Conservation (phyloP, 2,113 vertebrate genomes). For the Podilymbus podiceps region DNA sequence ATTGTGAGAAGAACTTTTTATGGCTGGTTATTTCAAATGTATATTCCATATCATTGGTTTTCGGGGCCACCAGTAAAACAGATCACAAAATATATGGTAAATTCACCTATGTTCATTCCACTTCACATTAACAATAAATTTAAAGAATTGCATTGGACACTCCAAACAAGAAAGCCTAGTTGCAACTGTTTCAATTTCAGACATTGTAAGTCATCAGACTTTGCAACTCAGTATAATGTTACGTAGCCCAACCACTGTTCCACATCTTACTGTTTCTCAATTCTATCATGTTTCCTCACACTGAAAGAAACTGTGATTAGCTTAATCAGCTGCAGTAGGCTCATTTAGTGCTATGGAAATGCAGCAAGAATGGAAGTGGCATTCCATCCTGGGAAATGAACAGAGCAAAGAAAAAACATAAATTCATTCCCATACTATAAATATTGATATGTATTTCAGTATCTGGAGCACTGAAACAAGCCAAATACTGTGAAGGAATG, state of each 20-base stretch:
- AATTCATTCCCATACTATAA: neutral
- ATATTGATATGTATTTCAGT: neutral
- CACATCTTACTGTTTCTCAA: neutral
- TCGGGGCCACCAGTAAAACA: neutral
- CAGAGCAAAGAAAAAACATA: neutral
- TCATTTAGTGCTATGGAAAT: neutral
- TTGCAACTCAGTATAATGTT: neutral
- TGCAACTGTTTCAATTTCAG: neutral
- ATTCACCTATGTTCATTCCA: neutral
- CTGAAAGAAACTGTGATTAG: neutral
- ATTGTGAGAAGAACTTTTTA: neutral
- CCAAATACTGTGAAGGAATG: neutral
- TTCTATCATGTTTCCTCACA: neutral
- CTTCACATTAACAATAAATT: neutral
- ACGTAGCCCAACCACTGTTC: neutral
- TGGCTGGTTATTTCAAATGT: neutral
- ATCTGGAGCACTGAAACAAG: neutral
- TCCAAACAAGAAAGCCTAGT: neutral
- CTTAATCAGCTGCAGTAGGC: neutral
- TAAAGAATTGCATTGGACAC: neutral
- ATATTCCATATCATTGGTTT: neutral
- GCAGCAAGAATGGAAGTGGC: neutral
- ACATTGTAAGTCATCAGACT: neutral
- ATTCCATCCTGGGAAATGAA: neutral
- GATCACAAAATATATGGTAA: neutral